phyloP scores from a whole-genome alignment of 2,888 invertebrate genomes.

The Acanthoscelides obtectus region DNA sequence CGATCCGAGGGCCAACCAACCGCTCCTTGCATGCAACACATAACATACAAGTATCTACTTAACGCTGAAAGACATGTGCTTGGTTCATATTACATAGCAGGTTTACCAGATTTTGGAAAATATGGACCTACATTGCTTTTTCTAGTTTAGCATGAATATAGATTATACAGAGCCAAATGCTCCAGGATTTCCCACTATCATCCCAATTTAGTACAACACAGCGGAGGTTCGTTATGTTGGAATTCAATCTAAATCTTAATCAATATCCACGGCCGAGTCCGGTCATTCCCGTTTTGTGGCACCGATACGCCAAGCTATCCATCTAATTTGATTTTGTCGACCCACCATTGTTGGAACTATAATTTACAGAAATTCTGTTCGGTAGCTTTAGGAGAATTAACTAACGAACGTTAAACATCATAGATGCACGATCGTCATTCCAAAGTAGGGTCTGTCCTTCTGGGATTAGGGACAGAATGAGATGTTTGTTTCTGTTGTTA shows the following conservation, averaged over 20 bases:
- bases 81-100: too few relatives aligned
- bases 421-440: not conserved
- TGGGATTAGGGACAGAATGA: not conserved
- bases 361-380: not conserved
- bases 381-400: not conserved
- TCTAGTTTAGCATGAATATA: not conserved
- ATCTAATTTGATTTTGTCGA: not conserved
- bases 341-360: not conserved
- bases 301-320: not conserved
- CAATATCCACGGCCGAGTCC: not conserved
- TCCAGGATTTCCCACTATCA: not conserved
- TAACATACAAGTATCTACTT: too few relatives aligned
- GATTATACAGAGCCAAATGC: not conserved
- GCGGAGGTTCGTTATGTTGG: not conserved
- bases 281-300: not conserved
- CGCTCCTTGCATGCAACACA: too few relatives aligned
- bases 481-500: not conserved
- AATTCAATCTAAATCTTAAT: not conserved
- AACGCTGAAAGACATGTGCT: too few relatives aligned
- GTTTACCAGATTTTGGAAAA: too few relatives aligned
- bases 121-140: not conserved
- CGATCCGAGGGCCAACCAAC: too few relatives aligned
- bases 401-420: not conserved
- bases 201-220: not conserved
- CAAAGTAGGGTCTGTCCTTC: not conserved